phyloP scores from a whole-genome alignment of 1,140 invertebrate species.

The Trachymyrmex cornetzi region DNA sequence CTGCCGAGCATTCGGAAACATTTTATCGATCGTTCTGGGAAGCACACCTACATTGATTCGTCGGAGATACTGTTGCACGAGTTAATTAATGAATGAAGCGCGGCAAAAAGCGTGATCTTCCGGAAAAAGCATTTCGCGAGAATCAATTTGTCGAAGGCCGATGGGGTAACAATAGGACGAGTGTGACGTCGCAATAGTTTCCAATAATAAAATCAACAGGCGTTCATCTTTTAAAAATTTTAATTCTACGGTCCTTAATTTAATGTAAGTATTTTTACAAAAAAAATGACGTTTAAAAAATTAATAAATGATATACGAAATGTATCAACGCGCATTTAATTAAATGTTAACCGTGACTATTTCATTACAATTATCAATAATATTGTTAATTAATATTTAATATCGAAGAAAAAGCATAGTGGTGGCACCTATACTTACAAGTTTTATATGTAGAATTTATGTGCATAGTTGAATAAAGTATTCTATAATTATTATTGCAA shows the following conservation, averaged over 20 bases:
- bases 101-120: slow-evolving; percentile 29
- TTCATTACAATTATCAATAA: not conserved
- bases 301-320: not conserved
- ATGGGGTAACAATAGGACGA: not conserved
- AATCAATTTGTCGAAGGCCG: slow-evolving; percentile 30
- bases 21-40: slow-evolving; percentile 66
- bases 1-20: slow-evolving; percentile 42
- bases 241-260: not conserved
- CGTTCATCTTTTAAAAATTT: not conserved
- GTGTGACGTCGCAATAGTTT: not conserved
- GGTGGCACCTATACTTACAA: too few species aligned
- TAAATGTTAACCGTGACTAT: not conserved
- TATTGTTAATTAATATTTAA: too few species aligned
- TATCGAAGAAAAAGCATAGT: too few species aligned
- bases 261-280: not conserved
- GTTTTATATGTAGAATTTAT: too few species aligned
- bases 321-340: not conserved
- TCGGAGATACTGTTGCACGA: slow-evolving; percentile 41
- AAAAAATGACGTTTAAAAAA: not conserved
- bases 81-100: slow-evolving; percentile 61
- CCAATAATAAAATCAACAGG: slow-evolving; percentile 15
- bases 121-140: slow-evolving; percentile 65
- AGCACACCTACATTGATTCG: slow-evolving; percentile 37
- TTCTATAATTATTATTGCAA: too few species aligned
- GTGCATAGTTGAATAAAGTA: too few species aligned